Evolutionary conservation across 1,140 invertebrate genomes (phyloP).

Genomic region (Zaprionus nigranus): DNA sequence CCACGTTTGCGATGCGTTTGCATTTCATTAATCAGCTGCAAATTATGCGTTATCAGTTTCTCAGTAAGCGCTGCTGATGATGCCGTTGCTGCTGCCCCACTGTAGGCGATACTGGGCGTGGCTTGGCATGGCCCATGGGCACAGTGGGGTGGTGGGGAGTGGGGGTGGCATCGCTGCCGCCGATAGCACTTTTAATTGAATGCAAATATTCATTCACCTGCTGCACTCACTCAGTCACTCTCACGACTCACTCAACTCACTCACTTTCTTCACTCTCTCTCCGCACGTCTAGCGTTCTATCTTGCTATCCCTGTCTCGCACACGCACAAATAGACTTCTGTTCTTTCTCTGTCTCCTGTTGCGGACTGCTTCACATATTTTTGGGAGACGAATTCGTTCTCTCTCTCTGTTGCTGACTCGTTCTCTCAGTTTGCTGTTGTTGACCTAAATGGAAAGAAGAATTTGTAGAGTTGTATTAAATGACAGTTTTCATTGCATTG

Average conservation of each 20-base stretch:
- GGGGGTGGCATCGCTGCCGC: conserved; percentile 53
- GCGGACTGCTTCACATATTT: conserved; percentile 43
- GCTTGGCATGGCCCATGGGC: conserved; percentile 35
- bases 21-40: conserved; percentile 57
- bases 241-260: neutral
- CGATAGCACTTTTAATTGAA: conserved; percentile 59
- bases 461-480: conserved; percentile 2
- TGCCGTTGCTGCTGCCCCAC: conserved; percentile 22
- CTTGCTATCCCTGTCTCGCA: neutral
- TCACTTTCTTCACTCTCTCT: neutral
- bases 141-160: neutral
- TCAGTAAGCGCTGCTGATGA: conserved; percentile 31
- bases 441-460: conserved; percentile 31
- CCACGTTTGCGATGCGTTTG: conserved; percentile 51
- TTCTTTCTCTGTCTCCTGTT: neutral
- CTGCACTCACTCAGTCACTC: conserved; percentile 14
- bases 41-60: conserved; percentile 20
- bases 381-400: conserved; percentile 2
- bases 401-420: neutral
- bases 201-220: conserved; percentile 59
- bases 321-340: neutral
- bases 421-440: conserved; percentile 3
- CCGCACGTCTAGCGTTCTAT: too few species aligned
- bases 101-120: conserved; percentile 17
- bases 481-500: neutral